These are phyloP conservation scores for Cloeon dipterum DNA, from an alignment of 2,888 invertebrate species.

Conservation along the genomic window DNA sequence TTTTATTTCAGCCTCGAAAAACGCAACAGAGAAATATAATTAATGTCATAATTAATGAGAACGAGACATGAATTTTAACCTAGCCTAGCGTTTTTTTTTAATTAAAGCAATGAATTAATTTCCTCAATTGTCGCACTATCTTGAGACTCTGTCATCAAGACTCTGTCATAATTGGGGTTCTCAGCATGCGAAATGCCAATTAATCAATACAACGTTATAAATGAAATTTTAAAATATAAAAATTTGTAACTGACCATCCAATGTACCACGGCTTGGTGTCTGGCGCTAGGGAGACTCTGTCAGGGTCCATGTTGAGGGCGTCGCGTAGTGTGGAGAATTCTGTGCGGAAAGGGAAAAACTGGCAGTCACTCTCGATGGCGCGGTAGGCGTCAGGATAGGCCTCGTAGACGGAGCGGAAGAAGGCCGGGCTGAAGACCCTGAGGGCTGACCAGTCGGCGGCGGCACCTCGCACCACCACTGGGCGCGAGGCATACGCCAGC, in stretches of 20 bases:
- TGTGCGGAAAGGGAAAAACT: slow-evolving; percentile 68
- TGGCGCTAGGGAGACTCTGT: slow-evolving; percentile 32
- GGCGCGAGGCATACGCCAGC: slow-evolving; percentile 56
- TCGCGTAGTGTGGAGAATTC: slow-evolving; percentile 51
- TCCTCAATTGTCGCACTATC: too few relatives aligned
- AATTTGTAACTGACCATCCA: slow-evolving; percentile 71
- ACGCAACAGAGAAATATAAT: too few relatives aligned
- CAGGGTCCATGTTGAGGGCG: slow-evolving; percentile 50
- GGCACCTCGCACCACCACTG: slow-evolving; percentile 56
- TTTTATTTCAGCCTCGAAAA: too few relatives aligned
- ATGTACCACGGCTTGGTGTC: slow-evolving; percentile 65
- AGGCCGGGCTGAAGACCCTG: slow-evolving; percentile 35
- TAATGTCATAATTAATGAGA: too few relatives aligned
- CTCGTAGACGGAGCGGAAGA: slow-evolving; percentile 45
- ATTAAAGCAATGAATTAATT: too few relatives aligned
- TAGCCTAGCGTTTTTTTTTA: too few relatives aligned
- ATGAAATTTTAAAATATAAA: too few relatives aligned
- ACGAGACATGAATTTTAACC: too few relatives aligned
- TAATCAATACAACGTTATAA: too few relatives aligned
- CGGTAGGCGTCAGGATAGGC: slow-evolving; percentile 22
- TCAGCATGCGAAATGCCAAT: too few relatives aligned
- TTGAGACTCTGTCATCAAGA: too few relatives aligned
- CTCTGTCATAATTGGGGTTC: too few relatives aligned
- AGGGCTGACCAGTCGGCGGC: slow-evolving; percentile 55
- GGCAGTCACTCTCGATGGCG: slow-evolving; percentile 56